Percentiles rank a stretch among this genome's conserved stretches.
These are phyloP conservation scores for Melopsittacus undulatus DNA, from an alignment of 2,797 vertebrate species.

Conservation along the genomic window DNA sequence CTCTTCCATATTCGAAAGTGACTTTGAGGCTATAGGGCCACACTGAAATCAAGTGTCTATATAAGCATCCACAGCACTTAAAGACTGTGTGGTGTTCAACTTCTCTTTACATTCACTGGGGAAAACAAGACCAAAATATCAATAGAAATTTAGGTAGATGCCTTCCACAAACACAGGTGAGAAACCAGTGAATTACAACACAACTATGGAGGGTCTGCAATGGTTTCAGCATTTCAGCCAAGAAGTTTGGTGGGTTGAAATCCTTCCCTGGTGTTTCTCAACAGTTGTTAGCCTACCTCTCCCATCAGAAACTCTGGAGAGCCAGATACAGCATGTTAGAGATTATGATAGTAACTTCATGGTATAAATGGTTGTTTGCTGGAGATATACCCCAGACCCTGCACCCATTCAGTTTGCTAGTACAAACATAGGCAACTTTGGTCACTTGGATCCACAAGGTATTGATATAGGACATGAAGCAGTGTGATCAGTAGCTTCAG, in stretches of 20 bases:
- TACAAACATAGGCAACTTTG: neutral
- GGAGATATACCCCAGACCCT: fast-evolving
- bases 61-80: neutral
- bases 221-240: neutral
- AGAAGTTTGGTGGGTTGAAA: neutral
- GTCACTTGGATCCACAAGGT: neutral
- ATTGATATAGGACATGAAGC: neutral
- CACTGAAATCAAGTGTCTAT: neutral
- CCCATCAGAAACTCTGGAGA: neutral
- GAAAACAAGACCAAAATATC: neutral
- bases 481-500: neutral
- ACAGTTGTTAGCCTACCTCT: neutral
- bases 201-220: neutral
- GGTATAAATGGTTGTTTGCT: neutral
- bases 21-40: neutral
- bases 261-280: neutral
- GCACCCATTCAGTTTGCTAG: neutral
- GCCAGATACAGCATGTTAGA: neutral
- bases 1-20: neutral
- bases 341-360: neutral
- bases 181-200: neutral
- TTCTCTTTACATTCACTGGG: neutral
- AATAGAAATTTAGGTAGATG: neutral
- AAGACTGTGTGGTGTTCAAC: neutral
- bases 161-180: neutral